phyloP scores from a whole-genome alignment of 2,797 vertebrate species.

The Fistularia tabacaria region DNA sequence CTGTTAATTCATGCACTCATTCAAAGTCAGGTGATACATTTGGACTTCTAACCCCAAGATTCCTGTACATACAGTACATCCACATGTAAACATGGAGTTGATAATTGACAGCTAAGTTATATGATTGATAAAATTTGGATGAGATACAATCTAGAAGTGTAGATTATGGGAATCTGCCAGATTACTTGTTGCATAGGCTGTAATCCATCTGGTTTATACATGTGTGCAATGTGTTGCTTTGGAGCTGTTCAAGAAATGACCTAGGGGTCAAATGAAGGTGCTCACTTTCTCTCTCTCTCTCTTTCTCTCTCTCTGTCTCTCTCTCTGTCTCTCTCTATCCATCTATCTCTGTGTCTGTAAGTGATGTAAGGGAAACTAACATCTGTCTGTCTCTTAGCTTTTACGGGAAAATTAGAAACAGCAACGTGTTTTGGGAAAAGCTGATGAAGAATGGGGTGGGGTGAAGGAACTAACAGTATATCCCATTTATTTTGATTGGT shows the following conservation, averaged over 20 bases:
- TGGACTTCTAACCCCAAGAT: too few relatives aligned
- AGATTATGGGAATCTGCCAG: too few relatives aligned
- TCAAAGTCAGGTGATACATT: too few relatives aligned
- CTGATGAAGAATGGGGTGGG: not conserved
- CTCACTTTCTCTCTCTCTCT: conserved; percentile 9
- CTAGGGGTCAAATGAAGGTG: conserved; percentile 57
- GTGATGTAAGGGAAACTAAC: too few relatives aligned
- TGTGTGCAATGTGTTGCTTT: conserved; percentile 23
- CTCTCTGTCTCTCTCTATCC: not conserved
- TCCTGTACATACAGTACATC: too few relatives aligned
- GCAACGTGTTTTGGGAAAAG: not conserved
- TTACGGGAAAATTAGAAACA: conserved; percentile 16
- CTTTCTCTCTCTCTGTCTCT: conserved; percentile 7
- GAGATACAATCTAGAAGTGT: too few relatives aligned
- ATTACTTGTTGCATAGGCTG: not conserved
- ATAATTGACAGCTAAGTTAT: too few relatives aligned
- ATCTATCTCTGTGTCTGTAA: too few relatives aligned
- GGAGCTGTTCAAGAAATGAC: conserved; percentile 51
- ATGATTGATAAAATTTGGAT: too few relatives aligned
- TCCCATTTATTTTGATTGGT: too few relatives aligned
- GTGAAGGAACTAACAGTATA: not conserved
- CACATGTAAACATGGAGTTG: too few relatives aligned
- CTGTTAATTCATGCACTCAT: too few relatives aligned
- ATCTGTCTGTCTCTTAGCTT: conserved; percentile 9
- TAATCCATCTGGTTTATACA: not conserved